These are phyloP conservation scores for Phrynocephalus forsythii DNA, from an alignment of 2,797 vertebrate genomes.

Conservation along the genomic window DNA sequence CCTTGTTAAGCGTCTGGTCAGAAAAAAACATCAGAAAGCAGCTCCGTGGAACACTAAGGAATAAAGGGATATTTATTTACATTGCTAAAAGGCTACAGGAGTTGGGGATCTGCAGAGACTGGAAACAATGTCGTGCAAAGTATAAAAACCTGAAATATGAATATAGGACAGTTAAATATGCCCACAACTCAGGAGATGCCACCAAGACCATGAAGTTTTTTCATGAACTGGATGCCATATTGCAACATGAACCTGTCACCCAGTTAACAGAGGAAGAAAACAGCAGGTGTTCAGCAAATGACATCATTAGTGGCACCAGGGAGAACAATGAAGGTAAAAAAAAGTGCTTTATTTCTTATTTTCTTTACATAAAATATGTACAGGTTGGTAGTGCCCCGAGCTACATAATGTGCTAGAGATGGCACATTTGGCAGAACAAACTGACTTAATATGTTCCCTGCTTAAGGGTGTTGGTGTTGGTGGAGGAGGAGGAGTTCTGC, in stretches of 20 bases:
- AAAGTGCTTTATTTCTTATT: conserved; percentile 44
- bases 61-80: conserved; percentile 90
- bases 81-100: conserved; percentile 90
- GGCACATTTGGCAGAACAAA: conserved; percentile 49
- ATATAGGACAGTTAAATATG: conserved; percentile 81
- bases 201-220: conserved; percentile 81
- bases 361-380: conserved; percentile 53
- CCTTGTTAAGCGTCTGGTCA: conserved; percentile 88
- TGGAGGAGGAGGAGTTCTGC: conserved; percentile 17
- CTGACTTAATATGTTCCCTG: conserved; percentile 59
- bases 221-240: conserved; percentile 79
- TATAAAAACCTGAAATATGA: conserved; percentile 90
- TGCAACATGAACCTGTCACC: conserved; percentile 72
- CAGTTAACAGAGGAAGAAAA: conserved; percentile 76
- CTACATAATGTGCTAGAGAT: conserved; percentile 50
- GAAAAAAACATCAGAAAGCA: conserved; percentile 85
- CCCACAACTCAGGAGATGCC: conserved; percentile 79
- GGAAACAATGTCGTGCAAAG: conserved; percentile 90
- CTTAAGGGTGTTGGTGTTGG: not conserved
- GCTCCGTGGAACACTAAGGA: conserved; percentile 81
- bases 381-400: conserved; percentile 36
- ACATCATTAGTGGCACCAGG: conserved; percentile 62
- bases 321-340: conserved; percentile 75
- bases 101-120: conserved; percentile 87
- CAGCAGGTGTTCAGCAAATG: conserved; percentile 68